Conservation (phyloP, 2,797 vertebrate species). For the Lates japonicus region DNA sequence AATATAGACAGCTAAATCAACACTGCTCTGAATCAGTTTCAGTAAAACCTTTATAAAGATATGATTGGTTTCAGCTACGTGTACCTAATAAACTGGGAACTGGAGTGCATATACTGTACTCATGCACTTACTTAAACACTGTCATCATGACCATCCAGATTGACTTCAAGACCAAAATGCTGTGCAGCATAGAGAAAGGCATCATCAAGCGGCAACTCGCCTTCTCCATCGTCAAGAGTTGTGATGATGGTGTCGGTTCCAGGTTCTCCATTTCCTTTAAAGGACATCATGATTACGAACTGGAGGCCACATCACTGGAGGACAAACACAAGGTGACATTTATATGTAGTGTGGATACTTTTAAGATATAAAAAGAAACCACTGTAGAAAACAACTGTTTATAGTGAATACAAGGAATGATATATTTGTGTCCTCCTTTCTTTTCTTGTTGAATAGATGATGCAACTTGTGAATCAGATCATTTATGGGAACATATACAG, state of each 20-base stretch:
- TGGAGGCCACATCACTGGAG: slow-evolving; percentile 84
- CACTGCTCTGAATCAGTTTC: neutral
- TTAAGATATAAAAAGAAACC: neutral
- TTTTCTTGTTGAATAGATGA: slow-evolving; percentile 76
- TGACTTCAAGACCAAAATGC: slow-evolving; percentile 85
- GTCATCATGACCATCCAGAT: slow-evolving; percentile 72
- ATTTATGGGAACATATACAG: slow-evolving; percentile 84
- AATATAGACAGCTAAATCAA: neutral
- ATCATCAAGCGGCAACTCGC: slow-evolving; percentile 87
- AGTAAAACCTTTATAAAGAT: too few relatives aligned
- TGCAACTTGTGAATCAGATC: slow-evolving; percentile 86
- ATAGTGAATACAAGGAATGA: neutral
- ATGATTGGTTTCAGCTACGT: too few relatives aligned
- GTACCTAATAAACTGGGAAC: too few relatives aligned
- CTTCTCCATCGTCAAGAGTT: slow-evolving; percentile 86
- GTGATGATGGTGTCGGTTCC: slow-evolving; percentile 80
- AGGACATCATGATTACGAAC: slow-evolving; percentile 84
- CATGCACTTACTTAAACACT: neutral
- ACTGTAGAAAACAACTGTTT: neutral
- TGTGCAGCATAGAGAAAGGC: slow-evolving; percentile 90
- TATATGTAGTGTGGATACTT: too few relatives aligned
- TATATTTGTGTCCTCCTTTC: slow-evolving; percentile 21
- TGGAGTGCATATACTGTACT: too few relatives aligned
- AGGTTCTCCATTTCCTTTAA: slow-evolving; percentile 84
- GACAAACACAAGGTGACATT: slow-evolving; percentile 85